phyloP scores from a whole-genome alignment of 2,888 invertebrate species.

The Hydriomena furcata region DNA sequence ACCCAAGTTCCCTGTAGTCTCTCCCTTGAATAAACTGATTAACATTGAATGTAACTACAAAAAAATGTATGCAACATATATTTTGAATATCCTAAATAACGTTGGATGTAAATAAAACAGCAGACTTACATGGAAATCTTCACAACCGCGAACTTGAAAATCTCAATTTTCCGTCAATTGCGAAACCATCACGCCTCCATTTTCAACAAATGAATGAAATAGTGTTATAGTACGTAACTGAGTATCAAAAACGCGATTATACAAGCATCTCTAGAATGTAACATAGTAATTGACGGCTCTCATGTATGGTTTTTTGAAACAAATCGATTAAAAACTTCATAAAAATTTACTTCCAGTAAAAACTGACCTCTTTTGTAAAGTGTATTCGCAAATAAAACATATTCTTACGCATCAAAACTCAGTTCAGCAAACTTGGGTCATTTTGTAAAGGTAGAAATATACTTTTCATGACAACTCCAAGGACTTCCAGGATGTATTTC shows the following conservation, averaged over 20 bases:
- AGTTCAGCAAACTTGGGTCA: not conserved
- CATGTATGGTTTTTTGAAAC: not conserved
- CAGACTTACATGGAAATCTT: constrained; percentile 61
- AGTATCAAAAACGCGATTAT: constrained; percentile 18
- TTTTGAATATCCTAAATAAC: constrained; percentile 56
- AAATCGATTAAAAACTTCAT: not conserved
- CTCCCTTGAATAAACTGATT: constrained; percentile 76
- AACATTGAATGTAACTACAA: constrained; percentile 40
- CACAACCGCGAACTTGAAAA: constrained; percentile 74
- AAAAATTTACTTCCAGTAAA: not conserved
- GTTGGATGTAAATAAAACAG: constrained; percentile 48
- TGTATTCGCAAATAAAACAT: not conserved
- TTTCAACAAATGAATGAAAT: constrained; percentile 79
- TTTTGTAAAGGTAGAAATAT: constrained; percentile 2
- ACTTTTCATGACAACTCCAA: not conserved
- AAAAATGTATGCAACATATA: constrained; percentile 44
- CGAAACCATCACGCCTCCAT: constrained; percentile 77
- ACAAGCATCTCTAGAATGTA: constrained; percentile 25
- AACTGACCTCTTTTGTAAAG: not conserved
- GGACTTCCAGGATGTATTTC: not conserved
- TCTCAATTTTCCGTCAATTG: constrained; percentile 67
- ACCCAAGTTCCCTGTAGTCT: constrained; percentile 66
- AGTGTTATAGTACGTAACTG: constrained; percentile 50
- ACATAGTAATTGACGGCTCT: constrained; percentile 13
- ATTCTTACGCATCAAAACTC: not conserved